phyloP scores from a whole-genome alignment of 1,140 invertebrate genomes.

The Rhopalosiphum maidis region DNA sequence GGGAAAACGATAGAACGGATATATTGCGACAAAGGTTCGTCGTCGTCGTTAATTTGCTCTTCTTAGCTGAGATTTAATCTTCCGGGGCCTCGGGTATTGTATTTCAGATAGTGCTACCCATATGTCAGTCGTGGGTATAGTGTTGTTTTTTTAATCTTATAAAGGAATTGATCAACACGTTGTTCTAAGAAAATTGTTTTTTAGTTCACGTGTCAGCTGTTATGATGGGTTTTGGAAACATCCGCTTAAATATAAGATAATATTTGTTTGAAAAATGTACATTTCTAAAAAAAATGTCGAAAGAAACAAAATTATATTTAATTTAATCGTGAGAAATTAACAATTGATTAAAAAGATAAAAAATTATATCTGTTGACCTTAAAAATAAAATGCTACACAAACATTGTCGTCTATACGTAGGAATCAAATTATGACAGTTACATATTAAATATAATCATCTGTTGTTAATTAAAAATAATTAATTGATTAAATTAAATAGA shows the following conservation, averaged over 20 bases:
- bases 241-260: background rate
- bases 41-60: too few relatives aligned
- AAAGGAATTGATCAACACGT: background rate
- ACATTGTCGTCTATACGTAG: background rate
- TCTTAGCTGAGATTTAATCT: background rate
- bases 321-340: background rate
- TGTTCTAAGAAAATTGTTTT: background rate
- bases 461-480: background rate
- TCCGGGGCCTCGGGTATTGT: background rate
- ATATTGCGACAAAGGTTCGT: background rate
- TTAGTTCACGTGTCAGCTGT: background rate
- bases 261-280: background rate
- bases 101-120: background rate
- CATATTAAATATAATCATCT: too few relatives aligned
- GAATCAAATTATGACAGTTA: background rate
- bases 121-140: background rate
- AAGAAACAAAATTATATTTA: background rate
- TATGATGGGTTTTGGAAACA: background rate
- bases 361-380: background rate
- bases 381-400: background rate
- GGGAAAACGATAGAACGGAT: background rate
- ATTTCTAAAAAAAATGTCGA: background rate
- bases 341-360: background rate
- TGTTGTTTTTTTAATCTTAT: constrained; percentile 2
- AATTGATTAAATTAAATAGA: background rate